Evolutionary conservation across 1,140 invertebrate genomes (phyloP).

Genomic region (Heliconius hewitsoni): DNA sequence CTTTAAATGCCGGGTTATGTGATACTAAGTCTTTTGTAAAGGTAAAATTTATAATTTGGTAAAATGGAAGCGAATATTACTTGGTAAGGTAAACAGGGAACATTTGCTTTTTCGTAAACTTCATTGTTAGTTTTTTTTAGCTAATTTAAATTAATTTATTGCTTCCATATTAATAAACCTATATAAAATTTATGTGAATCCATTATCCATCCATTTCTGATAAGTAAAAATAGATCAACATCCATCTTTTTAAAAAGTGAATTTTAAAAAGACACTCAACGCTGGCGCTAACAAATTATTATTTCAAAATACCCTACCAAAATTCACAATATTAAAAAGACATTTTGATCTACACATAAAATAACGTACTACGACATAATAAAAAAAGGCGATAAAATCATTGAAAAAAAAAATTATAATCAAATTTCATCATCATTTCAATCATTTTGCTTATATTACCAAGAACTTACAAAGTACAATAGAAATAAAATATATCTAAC

Average conservation of each 20-base stretch:
- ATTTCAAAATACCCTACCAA: not conserved
- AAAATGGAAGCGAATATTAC: not conserved
- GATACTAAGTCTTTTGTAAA: not conserved
- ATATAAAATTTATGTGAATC: not conserved
- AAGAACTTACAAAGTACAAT: not conserved
- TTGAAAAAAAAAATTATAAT: not conserved
- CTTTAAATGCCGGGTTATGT: not conserved
- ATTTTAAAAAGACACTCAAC: not conserved
- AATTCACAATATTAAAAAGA: too few species aligned
- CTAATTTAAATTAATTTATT: slow-evolving; percentile 10
- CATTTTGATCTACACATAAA: too few species aligned
- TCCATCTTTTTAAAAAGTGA: not conserved
- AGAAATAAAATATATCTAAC: slow-evolving; percentile 19
- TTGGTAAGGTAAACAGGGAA: not conserved
- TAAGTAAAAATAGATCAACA: too few species aligned
- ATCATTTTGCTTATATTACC: not conserved
- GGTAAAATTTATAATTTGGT: not conserved
- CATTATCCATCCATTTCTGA: not conserved
- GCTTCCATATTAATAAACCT: not conserved
- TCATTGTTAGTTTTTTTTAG: not conserved
- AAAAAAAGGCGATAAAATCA: not conserved
- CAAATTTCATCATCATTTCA: too few species aligned
- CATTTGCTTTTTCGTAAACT: not conserved
- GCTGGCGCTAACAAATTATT: not conserved
- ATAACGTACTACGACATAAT: not conserved